Evolutionary conservation across 1,140 invertebrate species (phyloP).

Genomic region (Aphis craccivora): DNA sequence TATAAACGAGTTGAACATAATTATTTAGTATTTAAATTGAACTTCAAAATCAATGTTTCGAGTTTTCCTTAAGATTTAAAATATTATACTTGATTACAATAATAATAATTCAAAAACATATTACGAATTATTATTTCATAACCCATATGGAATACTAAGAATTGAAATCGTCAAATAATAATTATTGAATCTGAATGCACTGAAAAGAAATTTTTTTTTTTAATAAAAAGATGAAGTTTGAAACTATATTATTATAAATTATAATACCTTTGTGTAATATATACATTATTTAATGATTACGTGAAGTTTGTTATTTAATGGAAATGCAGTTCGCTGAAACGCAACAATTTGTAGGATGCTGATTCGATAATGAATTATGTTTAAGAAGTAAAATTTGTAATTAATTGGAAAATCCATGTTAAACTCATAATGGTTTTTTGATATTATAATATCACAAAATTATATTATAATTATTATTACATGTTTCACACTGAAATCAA

Average conservation of each 20-base stretch:
- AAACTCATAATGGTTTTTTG: background rate
- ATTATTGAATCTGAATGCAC: background rate
- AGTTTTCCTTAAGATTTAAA: background rate
- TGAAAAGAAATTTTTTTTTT: background rate
- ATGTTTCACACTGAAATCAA: background rate
- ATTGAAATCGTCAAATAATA: background rate
- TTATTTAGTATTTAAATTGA: slow-evolving; percentile 9
- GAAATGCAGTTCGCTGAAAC: background rate
- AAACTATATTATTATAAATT: background rate
- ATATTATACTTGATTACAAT: background rate
- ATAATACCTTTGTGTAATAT: background rate
- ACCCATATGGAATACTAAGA: background rate
- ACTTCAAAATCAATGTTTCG: background rate
- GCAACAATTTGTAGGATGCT: background rate
- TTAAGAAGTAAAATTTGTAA: background rate
- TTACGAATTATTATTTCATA: background rate
- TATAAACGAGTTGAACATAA: background rate
- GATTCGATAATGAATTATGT: background rate
- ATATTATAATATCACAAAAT: background rate
- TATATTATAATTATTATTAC: background rate
- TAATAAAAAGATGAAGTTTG: background rate
- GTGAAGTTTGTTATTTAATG: background rate
- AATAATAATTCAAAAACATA: background rate
- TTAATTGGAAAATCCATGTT: background rate
- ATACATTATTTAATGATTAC: background rate